phyloP scores from a whole-genome alignment of 2,888 invertebrate species.

The Torymus aiolomorphi region DNA sequence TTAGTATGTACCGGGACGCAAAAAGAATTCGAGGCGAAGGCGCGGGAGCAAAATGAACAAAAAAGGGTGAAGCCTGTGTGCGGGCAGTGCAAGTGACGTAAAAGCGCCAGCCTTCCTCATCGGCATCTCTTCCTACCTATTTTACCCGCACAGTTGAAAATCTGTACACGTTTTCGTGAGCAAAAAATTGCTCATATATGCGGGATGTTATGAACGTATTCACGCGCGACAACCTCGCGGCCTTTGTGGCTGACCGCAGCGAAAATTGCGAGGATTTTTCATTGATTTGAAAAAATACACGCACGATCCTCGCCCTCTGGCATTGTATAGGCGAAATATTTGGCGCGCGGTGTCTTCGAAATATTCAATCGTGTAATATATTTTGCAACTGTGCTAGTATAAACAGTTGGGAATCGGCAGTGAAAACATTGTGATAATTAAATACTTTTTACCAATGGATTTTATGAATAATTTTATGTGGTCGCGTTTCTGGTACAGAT shows the following conservation, averaged over 20 bases:
- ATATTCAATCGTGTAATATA: constrained; percentile 1
- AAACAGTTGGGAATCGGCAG: too few relatives aligned
- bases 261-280: too few relatives aligned
- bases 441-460: background rate
- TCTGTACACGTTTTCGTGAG: constrained; percentile 3
- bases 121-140: background rate
- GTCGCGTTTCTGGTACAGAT: constrained; percentile 3
- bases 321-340: too few relatives aligned
- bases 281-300: too few relatives aligned
- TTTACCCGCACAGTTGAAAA: constrained; percentile 17
- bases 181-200: background rate
- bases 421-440: background rate
- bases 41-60: background rate
- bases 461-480: background rate
- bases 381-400: background rate
- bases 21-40: too few relatives aligned
- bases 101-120: constrained; percentile 10
- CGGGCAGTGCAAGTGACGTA: constrained; percentile 2
- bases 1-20: too few relatives aligned
- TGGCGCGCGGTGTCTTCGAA: too few relatives aligned
- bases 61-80: background rate
- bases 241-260: too few relatives aligned
- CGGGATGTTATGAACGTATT: too few relatives aligned
- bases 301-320: too few relatives aligned
- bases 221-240: too few relatives aligned